These are phyloP conservation scores for Rhinoptilus africanus DNA, from an alignment of 2,113 vertebrate genomes.

Conservation along the genomic window DNA sequence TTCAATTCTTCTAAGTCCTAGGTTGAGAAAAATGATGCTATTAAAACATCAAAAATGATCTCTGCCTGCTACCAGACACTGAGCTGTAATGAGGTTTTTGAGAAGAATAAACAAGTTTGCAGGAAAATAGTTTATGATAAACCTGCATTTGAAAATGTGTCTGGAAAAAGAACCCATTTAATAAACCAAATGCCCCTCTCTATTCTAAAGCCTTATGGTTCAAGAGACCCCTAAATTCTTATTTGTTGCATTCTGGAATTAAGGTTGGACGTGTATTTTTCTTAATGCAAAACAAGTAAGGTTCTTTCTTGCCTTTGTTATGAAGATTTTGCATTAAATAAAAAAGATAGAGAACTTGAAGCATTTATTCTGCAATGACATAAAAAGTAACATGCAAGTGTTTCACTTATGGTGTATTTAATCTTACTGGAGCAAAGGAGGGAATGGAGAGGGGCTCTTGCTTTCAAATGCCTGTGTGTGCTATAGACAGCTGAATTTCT, in stretches of 20 bases:
- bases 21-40: conserved; percentile 32
- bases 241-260: conserved; percentile 2
- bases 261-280: neutral
- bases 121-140: conserved; percentile 24
- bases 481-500: neutral
- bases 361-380: neutral
- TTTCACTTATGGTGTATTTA: neutral
- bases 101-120: conserved; percentile 34
- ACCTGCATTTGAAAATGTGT: neutral
- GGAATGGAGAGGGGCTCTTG: neutral
- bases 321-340: neutral
- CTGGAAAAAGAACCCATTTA: conserved; percentile 5
- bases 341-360: neutral
- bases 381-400: neutral
- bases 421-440: neutral
- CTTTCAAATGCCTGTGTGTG: neutral
- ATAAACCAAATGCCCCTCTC: neutral
- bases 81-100: conserved; percentile 37
- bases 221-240: neutral
- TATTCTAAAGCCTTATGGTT: neutral
- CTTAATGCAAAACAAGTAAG: neutral
- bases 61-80: neutral
- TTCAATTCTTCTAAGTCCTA: neutral
- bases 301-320: neutral
- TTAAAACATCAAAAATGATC: conserved; percentile 45